Base-by-base conservation (phyloP, 2,888 invertebrate genomes). In the Boloria euphrosyne region DNA sequence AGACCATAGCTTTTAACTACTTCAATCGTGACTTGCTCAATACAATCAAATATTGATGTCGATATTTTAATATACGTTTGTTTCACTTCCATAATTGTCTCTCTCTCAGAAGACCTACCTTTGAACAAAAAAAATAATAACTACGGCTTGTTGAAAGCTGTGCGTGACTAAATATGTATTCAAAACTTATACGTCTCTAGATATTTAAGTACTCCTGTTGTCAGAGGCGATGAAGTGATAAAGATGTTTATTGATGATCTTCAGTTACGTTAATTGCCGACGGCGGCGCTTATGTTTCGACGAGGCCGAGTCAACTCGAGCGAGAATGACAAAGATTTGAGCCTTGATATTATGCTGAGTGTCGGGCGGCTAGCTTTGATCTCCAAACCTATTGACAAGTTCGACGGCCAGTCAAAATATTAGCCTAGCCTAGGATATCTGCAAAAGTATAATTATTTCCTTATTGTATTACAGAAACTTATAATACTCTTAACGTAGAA, bases 211-310 rank as follows among this genome's bases (percentile, higher is more conserved):
- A 82, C 84, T 78, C 79, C 74, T 77, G 79, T 80, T 85, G 89
- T 89, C 89, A 83, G 81, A 80, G 79, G 80, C 84, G 91, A 92
- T 92, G 88, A 87, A 87, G 86, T 88, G 91, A 92, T 92, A 90
- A 90, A 89, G 85, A 82, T 87, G 86, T 89, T 89, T 90, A 91
- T 90, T 91, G 89, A 91, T 91, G 90, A 90, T 91, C 89, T 89
- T 89, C 82, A 80, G 85, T 82, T 82, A 84, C 89, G 87, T 89
- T 91, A 91, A 91, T 90, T 90, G 91, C 90, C 85, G 85, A 82
- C 85, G 86, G 88, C 90, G 87, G 88, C 86, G 86, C 87, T 83
- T 86, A 84, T 85, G 84, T 80, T 81, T 80, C 80, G 79, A 78
- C 82, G 80, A 82, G 80, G 80, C 80, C 76, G 74, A 80, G 80